Evolutionary conservation across 2,113 vertebrate species (phyloP).

Genomic region (Clarias batrachus): DNA sequence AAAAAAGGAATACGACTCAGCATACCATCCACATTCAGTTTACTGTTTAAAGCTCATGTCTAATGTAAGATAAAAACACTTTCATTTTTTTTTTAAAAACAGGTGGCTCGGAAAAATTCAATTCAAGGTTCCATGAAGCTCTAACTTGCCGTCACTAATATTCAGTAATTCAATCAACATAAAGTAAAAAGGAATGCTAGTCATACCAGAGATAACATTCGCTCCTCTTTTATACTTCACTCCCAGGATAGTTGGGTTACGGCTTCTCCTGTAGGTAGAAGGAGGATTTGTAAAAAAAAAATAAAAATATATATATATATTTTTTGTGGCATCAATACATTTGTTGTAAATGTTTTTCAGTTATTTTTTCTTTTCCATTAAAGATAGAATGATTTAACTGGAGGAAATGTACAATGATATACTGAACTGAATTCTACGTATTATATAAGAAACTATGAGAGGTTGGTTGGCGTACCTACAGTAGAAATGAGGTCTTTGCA

Average conservation of each 20-base stretch:
- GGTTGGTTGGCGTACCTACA: background rate
- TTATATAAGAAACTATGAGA: background rate
- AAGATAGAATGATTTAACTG: background rate
- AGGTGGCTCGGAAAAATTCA: background rate
- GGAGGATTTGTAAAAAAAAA: background rate
- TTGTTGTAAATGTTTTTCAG: background rate
- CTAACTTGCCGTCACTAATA: background rate
- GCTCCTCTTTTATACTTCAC: background rate
- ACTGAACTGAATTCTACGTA: background rate
- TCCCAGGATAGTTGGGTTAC: background rate
- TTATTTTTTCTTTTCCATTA: no score
- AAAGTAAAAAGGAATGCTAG: background rate
- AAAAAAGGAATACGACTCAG: background rate
- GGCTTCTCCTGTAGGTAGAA: background rate
- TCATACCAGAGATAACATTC: background rate
- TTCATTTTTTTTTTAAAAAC: background rate
- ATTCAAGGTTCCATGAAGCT: background rate
- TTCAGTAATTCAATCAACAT: background rate
- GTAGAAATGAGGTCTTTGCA: background rate
- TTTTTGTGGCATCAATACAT: background rate
- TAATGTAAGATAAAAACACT: background rate
- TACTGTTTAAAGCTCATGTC: background rate
- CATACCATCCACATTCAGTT: background rate
- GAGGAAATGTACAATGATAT: background rate
- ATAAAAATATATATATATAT: background rate